These are phyloP conservation scores for Cyphomyrus discorhynchus DNA, from an alignment of 2,113 vertebrate species.

Conservation along the genomic window DNA sequence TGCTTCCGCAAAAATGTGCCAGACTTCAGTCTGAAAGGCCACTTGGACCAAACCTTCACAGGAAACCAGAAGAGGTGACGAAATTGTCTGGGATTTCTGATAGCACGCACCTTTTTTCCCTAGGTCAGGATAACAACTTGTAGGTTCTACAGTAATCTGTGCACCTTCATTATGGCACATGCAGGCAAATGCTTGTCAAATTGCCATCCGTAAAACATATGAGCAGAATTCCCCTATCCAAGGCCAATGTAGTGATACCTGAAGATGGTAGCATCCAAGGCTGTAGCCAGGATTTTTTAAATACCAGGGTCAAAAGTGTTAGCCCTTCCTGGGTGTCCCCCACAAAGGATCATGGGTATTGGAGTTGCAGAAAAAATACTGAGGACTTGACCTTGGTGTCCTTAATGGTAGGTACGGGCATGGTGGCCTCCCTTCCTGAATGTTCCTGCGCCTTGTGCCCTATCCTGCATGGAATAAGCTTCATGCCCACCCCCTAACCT, in stretches of 20 bases:
- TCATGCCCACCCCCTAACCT: not conserved
- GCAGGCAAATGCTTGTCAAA: not conserved
- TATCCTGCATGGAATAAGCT: not conserved
- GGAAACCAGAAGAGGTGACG: not conserved
- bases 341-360: not conserved
- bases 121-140: not conserved
- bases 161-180: not conserved
- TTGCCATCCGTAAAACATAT: not conserved
- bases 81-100: not conserved
- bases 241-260: not conserved
- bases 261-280: not conserved
- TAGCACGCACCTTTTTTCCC: not conserved
- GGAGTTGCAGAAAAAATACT: not conserved
- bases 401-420: not conserved
- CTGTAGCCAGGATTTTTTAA: not conserved
- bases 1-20: not conserved
- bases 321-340: not conserved
- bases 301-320: not conserved
- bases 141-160: not conserved
- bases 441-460: not conserved
- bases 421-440: not conserved
- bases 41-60: not conserved
- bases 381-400: not conserved
- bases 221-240: not conserved
- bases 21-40: not conserved